Conservation (phyloP, 2,888 invertebrate genomes). For the Drosophila kanekoi region DNA sequence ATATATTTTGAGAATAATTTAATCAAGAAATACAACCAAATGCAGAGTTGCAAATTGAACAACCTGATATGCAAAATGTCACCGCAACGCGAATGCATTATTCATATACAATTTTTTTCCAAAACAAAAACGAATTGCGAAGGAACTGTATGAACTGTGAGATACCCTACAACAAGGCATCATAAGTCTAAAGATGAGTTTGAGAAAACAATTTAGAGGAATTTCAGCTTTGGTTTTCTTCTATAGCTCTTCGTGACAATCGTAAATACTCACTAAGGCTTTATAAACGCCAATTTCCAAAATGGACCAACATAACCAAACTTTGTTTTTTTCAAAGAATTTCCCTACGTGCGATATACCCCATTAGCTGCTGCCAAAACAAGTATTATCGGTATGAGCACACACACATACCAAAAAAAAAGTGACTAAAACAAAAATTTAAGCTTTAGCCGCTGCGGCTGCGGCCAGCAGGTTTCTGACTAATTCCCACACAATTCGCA, state of each 20-base stretch:
- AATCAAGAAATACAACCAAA: neutral
- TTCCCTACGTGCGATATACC: constrained; percentile 8
- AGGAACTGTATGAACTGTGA: neutral
- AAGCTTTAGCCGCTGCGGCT: constrained; percentile 13
- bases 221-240: no score
- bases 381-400: constrained; percentile 12
- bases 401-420: neutral
- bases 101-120: constrained; percentile 30
- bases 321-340: no score
- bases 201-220: no score
- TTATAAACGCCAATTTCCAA: no score
- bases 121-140: neutral
- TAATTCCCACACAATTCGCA: constrained; percentile 61
- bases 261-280: no score
- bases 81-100: constrained; percentile 26
- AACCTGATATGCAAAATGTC: constrained; percentile 29
- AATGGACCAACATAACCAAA: no score
- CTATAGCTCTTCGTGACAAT: no score
- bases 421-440: constrained; percentile 22
- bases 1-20: neutral
- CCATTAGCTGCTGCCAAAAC: neutral
- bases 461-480: constrained; percentile 77
- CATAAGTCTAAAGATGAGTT: no score
- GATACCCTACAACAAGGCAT: neutral
- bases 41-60: constrained; percentile 25